Percentiles rank a stretch among this genome's conserved stretches.
Evolutionary conservation across 2,797 vertebrate species (phyloP).

Genomic region (Fringilla coelebs): DNA sequence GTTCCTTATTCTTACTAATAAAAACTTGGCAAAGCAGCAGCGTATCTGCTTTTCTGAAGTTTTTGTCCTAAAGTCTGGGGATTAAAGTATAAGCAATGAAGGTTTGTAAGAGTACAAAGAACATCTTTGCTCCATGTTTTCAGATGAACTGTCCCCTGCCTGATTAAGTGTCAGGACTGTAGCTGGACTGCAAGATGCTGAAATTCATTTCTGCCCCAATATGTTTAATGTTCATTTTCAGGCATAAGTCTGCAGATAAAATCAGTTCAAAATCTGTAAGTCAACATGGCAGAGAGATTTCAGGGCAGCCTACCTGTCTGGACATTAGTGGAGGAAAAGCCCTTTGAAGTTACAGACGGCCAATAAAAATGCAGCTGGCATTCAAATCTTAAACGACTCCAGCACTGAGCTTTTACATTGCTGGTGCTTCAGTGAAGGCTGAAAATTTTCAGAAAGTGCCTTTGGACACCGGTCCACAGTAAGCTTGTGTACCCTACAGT

Average conservation of each 20-base stretch:
- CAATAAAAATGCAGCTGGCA: conserved; percentile 83
- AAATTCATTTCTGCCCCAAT: conserved; percentile 19
- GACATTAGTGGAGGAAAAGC: conserved; percentile 54
- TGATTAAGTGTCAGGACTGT: conserved; percentile 47
- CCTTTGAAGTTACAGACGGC: conserved; percentile 78
- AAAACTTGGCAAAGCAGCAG: conserved; percentile 46
- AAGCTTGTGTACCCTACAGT: not conserved
- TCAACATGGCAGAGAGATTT: conserved; percentile 63
- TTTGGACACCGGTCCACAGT: not conserved
- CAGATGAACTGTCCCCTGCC: conserved; percentile 12
- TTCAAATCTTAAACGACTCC: conserved; percentile 66
- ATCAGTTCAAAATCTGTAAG: conserved; percentile 40
- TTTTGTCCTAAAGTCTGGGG: conserved; percentile 31
- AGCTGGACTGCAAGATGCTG: conserved; percentile 3
- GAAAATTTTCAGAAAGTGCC: conserved; percentile 43
- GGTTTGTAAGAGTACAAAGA: conserved; percentile 22
- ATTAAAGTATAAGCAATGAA: not conserved
- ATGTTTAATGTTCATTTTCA: conserved; percentile 50
- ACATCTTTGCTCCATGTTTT: conserved; percentile 43
- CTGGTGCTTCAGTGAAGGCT: conserved; percentile 39
- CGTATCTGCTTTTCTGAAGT: conserved; percentile 45
- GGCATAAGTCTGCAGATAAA: conserved; percentile 49
- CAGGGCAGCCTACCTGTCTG: conserved; percentile 65
- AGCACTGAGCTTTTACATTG: conserved; percentile 70
- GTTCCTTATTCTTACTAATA: conserved; percentile 36